Base-by-base conservation (phyloP, 2,888 invertebrate genomes). In the Melanostoma scalare region DNA sequence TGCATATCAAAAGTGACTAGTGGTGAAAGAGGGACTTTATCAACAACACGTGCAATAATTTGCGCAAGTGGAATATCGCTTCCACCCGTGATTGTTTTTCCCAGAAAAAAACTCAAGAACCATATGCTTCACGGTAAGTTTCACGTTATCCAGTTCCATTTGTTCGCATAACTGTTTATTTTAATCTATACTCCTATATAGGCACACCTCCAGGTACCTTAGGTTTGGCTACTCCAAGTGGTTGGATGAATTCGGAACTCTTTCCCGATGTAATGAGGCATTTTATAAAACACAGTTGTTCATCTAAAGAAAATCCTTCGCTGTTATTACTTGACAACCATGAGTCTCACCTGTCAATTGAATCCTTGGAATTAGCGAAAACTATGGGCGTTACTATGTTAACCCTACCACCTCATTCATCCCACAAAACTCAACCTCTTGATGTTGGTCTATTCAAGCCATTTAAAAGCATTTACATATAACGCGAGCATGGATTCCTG, bases 341-440 rank as follows among this genome's bases (percentile, higher is more conserved):
- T 55, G 67, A 53, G 67, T 68, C 55, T 55, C 35, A 55, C 9
- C 53, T 56, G 36, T 69, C 69, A 46, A 69, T 69, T 58, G n/a
- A 69, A 31, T 56, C 69, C 36, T 48, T 48, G 40, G 48, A 48
- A 56, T 48, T 33, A 30, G 48, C 48, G 31, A 69, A 69, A 69
- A 48, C 46, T 48, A 68, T 36, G 4, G 33, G 52, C 36, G 46
- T 68, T 56, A 58, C 69, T 33, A 33, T 50, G 33, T 33, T n/a
- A n/a, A n/a, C n/a, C n/a, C n/a, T n/a, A n/a, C n/a, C n/a, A n/a
- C n/a, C n/a, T n/a, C n/a, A n/a, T n/a, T n/a, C n/a, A n/a, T n/a
- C n/a, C n/a, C n/a, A n/a, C n/a, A n/a, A n/a, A n/a, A n/a, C n/a
- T n/a, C n/a, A n/a, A n/a, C n/a, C n/a, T n/a, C n/a, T n/a, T n/a